Evolutionary conservation across 1,140 invertebrate species (phyloP), one percentile per base, ranked within the genome.

Genomic region (Anoplolepis gracilipes): DNA sequence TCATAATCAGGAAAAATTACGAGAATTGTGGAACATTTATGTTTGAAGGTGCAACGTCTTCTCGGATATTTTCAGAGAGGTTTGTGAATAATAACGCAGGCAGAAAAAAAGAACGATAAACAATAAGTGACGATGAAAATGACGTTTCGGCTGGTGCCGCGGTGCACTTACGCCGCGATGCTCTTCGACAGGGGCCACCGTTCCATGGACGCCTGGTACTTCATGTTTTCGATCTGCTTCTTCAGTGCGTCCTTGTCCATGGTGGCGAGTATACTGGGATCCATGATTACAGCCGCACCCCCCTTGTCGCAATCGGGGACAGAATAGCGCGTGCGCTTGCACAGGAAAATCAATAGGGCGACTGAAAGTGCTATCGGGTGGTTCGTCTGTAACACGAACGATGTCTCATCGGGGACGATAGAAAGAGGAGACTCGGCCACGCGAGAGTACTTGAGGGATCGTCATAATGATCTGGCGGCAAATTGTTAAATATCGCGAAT

Each of bases 201-300:
- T 96, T 99, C 98, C 98, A 99, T 99, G 92, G 98, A 97, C 84
- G 98, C 98, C 95, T 99, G 98, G 95, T 98, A 98, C 96, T 98
- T 98, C 98, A 99, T 98, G 95, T 98, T 98, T 95, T 99, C 98
- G 94, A 99, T 99, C 96, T 99, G 98, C 96, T 98, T 98, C 96
- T 98, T 98, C 95, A 99, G 96, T 96, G 98, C 98, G 97, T 98
- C 98, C 96, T 98, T 98, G 96, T 99, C 98, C 98, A 99, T 99
- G 96, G 96, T 97, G 97, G 97, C 97, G 93, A 98, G 96, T 95
- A 98, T 97, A 98, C 97, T 98, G 97, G 97, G 96, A 96, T 98
- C 97, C 97, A 98, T 97, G 95, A 96, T 95, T 95, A 95, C 93
- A 95, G 92, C 92, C 93, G 94, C 94, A 93, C 94, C 94, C 94